Base-by-base conservation (phyloP, 1,140 invertebrate species). In the Pteromalus puparum region DNA sequence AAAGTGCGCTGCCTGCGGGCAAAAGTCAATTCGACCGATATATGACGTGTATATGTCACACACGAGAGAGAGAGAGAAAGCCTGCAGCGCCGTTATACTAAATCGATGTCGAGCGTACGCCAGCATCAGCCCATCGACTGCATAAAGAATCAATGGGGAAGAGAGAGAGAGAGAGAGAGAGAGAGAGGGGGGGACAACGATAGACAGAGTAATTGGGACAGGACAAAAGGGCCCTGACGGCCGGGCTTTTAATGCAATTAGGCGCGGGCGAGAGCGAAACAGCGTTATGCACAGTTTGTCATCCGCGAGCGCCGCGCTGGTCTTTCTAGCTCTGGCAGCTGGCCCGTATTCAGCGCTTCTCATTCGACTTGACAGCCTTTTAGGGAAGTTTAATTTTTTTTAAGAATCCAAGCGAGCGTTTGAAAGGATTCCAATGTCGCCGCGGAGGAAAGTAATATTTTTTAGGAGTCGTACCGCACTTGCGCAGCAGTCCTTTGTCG, bases 291-390 rank as follows among this genome's bases (percentile, higher is more conserved):
- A 70, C 21, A 74, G 72, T 74, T 74, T 74, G 72, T 74, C 72
- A 74, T 74, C 72, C 42, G 48, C 5, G 48, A 1, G 9, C 42
- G n/a, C n/a, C n/a, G n/a, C n/a, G n/a, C n/a, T n/a, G n/a, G n/a
- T n/a, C n/a, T n/a, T n/a, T n/a, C n/a, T n/a, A n/a, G n/a, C 30
- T 34, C 53, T n/a, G 53, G 53, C 53, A 61, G 53, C 18, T 61
- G 28, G 53, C 82, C 76, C 82, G 75, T 15, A 78, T 83, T 77
- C 75, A 48, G 38, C 26, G 67, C 48, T 48, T 9, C 7, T 80
- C 28, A 84, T 78, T 79, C 82, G 48, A 77, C 42, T 61, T 67
- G 82, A 84, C 82, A 84, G 76, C 76, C 82, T 79, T 84, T 84
- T 84, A 74, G 24, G 68, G 76, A 65, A 26, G 67, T 79, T 42